Conservation (phyloP, 2,888 invertebrate species). For the Eupithecia pulchellata region DNA sequence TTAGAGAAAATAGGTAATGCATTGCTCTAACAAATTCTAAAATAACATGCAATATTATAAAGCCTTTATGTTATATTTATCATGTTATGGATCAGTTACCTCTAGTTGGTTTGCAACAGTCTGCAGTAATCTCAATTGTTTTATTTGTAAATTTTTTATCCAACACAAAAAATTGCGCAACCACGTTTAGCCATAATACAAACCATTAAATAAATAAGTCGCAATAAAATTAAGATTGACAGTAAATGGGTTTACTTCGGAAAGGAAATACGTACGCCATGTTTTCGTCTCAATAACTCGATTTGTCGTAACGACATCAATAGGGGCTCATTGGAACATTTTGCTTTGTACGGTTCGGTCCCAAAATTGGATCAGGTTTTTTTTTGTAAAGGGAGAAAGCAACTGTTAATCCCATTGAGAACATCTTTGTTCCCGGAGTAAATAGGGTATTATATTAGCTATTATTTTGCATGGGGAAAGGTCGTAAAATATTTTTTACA, state of each 20-base stretch:
- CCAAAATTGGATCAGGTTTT: slow-evolving; percentile 67
- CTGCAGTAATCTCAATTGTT: too few relatives aligned
- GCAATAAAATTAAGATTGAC: slow-evolving; percentile 39
- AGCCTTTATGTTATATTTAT: too few relatives aligned
- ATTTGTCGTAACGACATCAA: slow-evolving; percentile 59
- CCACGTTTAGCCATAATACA: neutral
- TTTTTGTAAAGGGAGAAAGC: neutral
- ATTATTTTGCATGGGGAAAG: neutral
- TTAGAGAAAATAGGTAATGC: too few relatives aligned
- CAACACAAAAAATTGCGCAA: too few relatives aligned
- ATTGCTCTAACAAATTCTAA: too few relatives aligned
- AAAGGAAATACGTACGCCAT: slow-evolving; percentile 22
- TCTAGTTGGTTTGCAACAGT: too few relatives aligned
- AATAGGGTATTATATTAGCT: neutral
- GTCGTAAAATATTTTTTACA: too few relatives aligned
- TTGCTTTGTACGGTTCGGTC: slow-evolving; percentile 59
- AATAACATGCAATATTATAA: too few relatives aligned
- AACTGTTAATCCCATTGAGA: neutral
- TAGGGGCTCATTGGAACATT: slow-evolving; percentile 63
- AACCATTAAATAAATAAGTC: slow-evolving; percentile 22
- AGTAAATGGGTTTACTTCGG: slow-evolving; percentile 32
- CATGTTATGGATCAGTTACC: too few relatives aligned
- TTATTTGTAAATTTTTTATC: too few relatives aligned
- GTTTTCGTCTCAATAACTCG: slow-evolving; percentile 48
- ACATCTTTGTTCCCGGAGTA: neutral